Evolutionary conservation across 2,797 vertebrate genomes (phyloP).

Genomic region (Oceanodroma leucorhoa): DNA sequence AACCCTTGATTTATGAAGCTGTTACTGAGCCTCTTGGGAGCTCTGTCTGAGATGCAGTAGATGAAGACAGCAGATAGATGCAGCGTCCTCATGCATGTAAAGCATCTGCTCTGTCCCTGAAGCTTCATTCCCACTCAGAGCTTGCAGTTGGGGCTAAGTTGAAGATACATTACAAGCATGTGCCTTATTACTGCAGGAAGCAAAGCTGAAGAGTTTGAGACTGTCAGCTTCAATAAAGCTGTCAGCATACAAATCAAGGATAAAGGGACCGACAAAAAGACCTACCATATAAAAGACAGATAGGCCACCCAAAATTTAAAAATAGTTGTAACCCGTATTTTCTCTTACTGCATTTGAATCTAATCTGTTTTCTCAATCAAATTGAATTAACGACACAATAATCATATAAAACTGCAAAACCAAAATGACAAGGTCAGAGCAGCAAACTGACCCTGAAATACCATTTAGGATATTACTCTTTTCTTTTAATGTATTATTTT

Average conservation of each 20-base stretch:
- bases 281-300: not conserved
- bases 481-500: not conserved
- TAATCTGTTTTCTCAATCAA: not conserved
- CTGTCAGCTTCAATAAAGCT: constrained; percentile 2
- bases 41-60: not conserved
- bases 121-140: not conserved
- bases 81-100: not conserved
- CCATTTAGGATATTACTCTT: not conserved
- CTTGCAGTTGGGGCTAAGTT: not conserved
- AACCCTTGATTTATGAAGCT: constrained; percentile 47
- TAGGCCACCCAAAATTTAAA: not conserved
- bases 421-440: not conserved
- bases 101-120: constrained; percentile 6
- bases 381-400: not conserved
- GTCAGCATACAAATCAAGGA: not conserved
- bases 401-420: not conserved
- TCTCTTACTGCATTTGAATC: not conserved
- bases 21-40: constrained; percentile 33
- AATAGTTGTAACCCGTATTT: not conserved
- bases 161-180: not conserved
- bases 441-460: not conserved
- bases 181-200: not conserved
- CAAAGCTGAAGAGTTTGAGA: not conserved
- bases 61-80: not conserved
- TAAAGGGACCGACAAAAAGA: not conserved